Conservation (phyloP, 1,140 invertebrate genomes). For the Papilio xuthus region DNA sequence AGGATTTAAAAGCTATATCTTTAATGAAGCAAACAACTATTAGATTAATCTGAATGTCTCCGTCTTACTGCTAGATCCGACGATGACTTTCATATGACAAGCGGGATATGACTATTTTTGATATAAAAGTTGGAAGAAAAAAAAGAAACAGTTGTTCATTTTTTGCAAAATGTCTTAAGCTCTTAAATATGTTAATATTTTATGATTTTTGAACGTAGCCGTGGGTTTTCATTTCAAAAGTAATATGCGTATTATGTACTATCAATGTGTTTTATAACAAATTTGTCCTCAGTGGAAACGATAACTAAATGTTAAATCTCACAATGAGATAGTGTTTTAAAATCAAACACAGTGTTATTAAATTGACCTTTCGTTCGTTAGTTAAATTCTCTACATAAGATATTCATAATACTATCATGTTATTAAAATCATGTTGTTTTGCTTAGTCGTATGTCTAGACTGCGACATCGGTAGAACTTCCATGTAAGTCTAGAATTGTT, state of each 20-base stretch:
- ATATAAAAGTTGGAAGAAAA: not conserved
- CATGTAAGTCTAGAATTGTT: not conserved
- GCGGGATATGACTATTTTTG: not conserved
- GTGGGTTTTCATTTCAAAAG: too few species aligned
- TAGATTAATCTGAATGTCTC: constrained; percentile 18
- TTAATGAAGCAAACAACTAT: constrained; percentile 3
- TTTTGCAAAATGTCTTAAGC: too few species aligned
- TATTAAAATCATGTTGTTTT: not conserved
- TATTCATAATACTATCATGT: not conserved
- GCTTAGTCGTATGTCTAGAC: not conserved
- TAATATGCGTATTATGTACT: too few species aligned
- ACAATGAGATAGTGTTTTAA: too few species aligned
- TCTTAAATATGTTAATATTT: too few species aligned
- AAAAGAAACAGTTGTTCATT: too few species aligned
- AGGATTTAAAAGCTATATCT: constrained; percentile 2
- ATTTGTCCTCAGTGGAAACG: too few species aligned
- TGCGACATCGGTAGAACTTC: not conserved
- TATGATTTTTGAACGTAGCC: too few species aligned
- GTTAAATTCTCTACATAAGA: not conserved
- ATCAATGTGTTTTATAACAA: too few species aligned
- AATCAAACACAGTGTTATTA: too few species aligned
- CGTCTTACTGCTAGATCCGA: not conserved
- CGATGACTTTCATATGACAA: not conserved
- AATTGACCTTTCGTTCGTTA: not conserved
- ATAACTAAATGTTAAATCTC: too few species aligned